Evolutionary conservation across 2,888 invertebrate species (phyloP).

Genomic region (Drosophila anomalipes): DNA sequence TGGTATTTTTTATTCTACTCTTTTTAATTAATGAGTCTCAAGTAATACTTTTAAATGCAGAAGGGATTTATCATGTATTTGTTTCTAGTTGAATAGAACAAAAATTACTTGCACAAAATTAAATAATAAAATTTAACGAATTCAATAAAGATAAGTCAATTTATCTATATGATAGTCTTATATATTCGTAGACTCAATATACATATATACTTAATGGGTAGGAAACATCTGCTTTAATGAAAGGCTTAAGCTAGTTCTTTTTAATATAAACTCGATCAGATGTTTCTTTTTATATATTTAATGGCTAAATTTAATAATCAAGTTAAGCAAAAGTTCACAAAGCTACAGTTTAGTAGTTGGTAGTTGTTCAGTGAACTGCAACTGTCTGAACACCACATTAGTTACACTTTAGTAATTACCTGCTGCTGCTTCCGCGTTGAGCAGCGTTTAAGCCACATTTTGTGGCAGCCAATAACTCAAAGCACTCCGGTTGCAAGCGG

Average conservation of each 20-base stretch:
- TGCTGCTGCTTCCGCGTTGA: neutral
- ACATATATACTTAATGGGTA: no score
- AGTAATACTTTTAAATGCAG: no score
- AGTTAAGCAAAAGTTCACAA: no score
- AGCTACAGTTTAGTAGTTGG: neutral
- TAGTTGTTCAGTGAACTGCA: conserved; percentile 3
- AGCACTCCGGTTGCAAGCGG: conserved; percentile 21
- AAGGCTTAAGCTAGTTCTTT: no score
- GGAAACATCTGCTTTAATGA: no score
- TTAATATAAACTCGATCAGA: no score
- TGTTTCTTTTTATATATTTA: neutral
- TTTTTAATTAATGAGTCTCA: neutral
- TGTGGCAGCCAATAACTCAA: conserved; percentile 24
- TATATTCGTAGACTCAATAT: neutral
- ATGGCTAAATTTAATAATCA: neutral
- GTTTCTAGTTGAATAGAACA: no score
- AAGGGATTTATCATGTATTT: no score
- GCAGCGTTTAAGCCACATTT: conserved; percentile 27
- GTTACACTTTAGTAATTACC: conserved; percentile 9
- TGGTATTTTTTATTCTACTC: neutral
- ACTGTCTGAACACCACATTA: conserved; percentile 9
- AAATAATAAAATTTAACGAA: neutral
- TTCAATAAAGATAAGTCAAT: neutral
- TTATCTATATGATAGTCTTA: neutral
- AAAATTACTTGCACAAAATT: no score